These are phyloP conservation scores for Falco naumanni DNA, from an alignment of 2,797 vertebrate species.

Conservation along the genomic window DNA sequence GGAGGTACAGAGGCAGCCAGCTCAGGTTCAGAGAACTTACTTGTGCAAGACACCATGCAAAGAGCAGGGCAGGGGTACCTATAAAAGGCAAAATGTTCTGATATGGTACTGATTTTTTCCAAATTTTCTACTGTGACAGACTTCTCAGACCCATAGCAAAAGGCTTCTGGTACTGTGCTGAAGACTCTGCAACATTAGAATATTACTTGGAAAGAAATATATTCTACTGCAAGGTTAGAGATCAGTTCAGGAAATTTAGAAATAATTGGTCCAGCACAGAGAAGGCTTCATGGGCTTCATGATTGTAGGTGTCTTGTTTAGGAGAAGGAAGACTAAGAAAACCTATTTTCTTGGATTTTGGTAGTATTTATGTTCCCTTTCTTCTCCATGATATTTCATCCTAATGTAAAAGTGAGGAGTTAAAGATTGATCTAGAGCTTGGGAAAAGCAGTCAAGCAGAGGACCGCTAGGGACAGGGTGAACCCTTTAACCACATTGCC, in stretches of 20 bases:
- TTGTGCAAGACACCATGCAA: background rate
- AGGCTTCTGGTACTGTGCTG: background rate
- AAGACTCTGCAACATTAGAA: background rate
- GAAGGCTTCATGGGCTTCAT: background rate
- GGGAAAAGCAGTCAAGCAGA: constrained; percentile 68
- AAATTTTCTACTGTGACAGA: background rate
- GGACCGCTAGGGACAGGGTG: background rate
- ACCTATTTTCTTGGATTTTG: background rate
- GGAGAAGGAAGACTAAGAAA: background rate
- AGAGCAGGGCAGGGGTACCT: background rate
- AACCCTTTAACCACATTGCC: background rate
- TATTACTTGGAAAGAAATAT: background rate
- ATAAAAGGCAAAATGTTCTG: background rate
- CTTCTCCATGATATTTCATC: background rate
- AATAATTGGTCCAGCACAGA: background rate
- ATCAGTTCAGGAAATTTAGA: background rate
- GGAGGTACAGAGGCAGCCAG: background rate
- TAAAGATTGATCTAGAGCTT: constrained; percentile 64
- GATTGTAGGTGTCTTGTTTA: background rate
- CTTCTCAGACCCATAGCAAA: background rate
- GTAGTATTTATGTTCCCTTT: background rate
- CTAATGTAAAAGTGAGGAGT: constrained; percentile 38
- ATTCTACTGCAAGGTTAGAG: background rate
- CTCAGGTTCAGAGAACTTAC: background rate
- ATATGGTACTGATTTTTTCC: background rate